Conservation (phyloP, 2,113 vertebrate genomes). For the Semnornis frantzii region DNA sequence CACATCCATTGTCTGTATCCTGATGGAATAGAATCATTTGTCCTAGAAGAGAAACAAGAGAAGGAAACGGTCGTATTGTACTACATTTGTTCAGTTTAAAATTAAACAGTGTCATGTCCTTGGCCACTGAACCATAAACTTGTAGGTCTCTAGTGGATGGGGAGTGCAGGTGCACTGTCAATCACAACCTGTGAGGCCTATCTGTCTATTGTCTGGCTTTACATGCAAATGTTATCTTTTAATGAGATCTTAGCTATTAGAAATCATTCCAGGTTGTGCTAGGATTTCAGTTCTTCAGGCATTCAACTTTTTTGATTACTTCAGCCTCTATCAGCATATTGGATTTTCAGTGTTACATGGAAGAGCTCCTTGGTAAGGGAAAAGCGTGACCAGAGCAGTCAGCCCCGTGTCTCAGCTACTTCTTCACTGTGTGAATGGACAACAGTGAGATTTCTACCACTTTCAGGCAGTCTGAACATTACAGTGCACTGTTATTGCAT, state of each 20-base stretch:
- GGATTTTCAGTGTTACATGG: constrained; percentile 27
- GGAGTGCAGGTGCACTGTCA: constrained; percentile 24
- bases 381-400: background rate
- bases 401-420: background rate
- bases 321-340: constrained; percentile 46
- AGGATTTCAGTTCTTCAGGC: constrained; percentile 63
- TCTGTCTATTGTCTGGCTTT: constrained; percentile 56
- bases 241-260: constrained; percentile 88
- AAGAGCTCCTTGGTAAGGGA: background rate
- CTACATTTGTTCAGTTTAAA: constrained; percentile 16
- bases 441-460: background rate
- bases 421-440: background rate
- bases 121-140: background rate
- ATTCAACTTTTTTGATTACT: constrained; percentile 74
- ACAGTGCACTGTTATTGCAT: background rate
- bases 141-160: constrained; percentile 8
- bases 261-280: constrained; percentile 63
- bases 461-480: background rate
- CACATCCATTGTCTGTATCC: background rate
- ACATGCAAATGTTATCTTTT: constrained; percentile 81
- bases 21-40: background rate
- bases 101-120: background rate
- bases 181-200: background rate
- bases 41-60: background rate
- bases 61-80: background rate